Base-by-base conservation (phyloP, 1,140 invertebrate genomes). In the Aphis craccivora region DNA sequence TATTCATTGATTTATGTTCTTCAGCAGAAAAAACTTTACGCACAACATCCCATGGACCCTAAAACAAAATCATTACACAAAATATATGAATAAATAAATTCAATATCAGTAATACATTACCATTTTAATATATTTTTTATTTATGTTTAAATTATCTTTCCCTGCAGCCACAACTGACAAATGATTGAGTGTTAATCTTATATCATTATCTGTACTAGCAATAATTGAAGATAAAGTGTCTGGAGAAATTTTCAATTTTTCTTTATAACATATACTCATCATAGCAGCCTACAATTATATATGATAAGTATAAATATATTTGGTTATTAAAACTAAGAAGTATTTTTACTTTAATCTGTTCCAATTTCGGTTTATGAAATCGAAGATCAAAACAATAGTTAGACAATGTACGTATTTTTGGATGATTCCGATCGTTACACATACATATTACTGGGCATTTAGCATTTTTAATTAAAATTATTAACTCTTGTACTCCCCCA, bases 381-480 rank as follows among this genome's bases (percentile, higher is more conserved):
- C 98, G 95, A 48, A 99, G 95, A 95, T 99, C 99, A 95, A 98
- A 99, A 95, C 98, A 99, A 95, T 99, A 97, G 95, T 99, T 99
- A 48, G 97, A 96, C 0, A 99, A 96, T 0, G 98, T 98, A 90
- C 98, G 96, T 95, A 99, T 99, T 96, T 99, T 99, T 48, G 96
- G 97, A 95, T 98, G 97, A 95, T 97, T 97, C 93, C 99, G 96
- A 95, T 99, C 99, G 95, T 99, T 99, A 95, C 99, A 99, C 96
- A 99, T 99, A 95, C 99, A 99, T 94, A 99, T 98, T 60, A 99
- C 97, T 0, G 99, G 99, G 90, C 99, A 97, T 90, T 97, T 97
- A 0, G 98, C 96, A 5, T 96, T 96, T 96, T 99, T 99, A 86
- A 99, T 99, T 11, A 99, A 96, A 37, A 96, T 95, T 94, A 99